Evolutionary conservation across 2,888 invertebrate genomes (phyloP), one percentile per base, ranked within the genome.

Genomic region (Diaprepes abbreviatus): DNA sequence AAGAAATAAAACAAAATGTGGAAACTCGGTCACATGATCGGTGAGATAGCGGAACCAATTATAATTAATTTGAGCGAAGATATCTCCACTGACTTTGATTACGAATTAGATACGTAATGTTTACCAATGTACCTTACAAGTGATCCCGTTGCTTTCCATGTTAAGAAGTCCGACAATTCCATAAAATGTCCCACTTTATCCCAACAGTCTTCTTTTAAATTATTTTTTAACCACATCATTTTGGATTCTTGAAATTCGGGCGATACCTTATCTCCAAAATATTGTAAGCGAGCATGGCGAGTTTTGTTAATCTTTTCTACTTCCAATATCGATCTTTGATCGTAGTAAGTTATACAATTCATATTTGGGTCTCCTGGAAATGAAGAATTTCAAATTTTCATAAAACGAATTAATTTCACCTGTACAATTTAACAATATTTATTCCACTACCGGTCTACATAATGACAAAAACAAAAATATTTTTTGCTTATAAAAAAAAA

Each of bases 171-270:
- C 0, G 96, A 95, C 50, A 98, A 86, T 83, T 97, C 97, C 83
- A 97, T 94, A 77, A 94, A 92, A 69, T 91, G 87, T 57, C 90
- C 90, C 52, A 89, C 89, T 66, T 89, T 88, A 0, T 85, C 75
- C 93, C 94, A 97, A 75, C 89, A 88, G 1, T 86, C 80, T 0
- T 87, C 83, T 4, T 76, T 78, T 9, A 93, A 81, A 84, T 92
- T 87, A 76, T 87, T 89, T 83, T 97, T 97, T 0, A 98, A 81
- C 97, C 97, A 98, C 28, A 96, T 83, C 12, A 98, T 82, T 85
- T 97, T 98, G 0, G 97, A 96, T 71, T 93, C 91, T 87, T 97
- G 90, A 96, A 97, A 97, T 87, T 97, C 97, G 12, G 95, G 86
- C 0, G 96, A 97, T 2, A 97, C 92, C 84, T 90, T 92, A 0